phyloP scores from a whole-genome alignment of 2,797 vertebrate species.

The Micrastur ruficollis region DNA sequence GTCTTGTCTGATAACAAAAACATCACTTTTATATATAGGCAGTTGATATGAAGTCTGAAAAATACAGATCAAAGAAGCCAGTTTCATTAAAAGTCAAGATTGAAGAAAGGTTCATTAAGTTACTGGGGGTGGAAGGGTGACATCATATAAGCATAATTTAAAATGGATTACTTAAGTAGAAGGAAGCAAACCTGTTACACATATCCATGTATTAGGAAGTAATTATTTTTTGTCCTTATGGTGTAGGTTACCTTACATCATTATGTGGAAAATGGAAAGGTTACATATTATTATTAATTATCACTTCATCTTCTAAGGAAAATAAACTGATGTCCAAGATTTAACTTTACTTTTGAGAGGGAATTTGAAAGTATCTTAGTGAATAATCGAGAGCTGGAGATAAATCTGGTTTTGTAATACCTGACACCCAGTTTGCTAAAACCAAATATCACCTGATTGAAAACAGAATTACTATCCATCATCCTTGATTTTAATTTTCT shows the following conservation, averaged over 20 bases:
- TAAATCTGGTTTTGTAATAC: not conserved
- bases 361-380: not conserved
- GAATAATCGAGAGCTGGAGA: not conserved
- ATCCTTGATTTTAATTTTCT: not conserved
- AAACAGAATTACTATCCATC: not conserved
- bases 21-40: not conserved
- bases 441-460: not conserved
- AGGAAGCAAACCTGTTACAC: not conserved
- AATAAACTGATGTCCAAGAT: not conserved
- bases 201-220: not conserved
- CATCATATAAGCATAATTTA: not conserved
- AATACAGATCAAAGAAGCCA: not conserved
- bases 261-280: not conserved
- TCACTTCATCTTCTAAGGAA: not conserved
- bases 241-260: not conserved
- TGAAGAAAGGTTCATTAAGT: not conserved
- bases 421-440: not conserved
- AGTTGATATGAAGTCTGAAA: not conserved
- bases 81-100: not conserved
- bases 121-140: accelerated
- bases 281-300: not conserved
- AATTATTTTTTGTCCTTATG: not conserved
- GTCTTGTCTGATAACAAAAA: not conserved
- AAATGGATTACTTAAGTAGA: not conserved
- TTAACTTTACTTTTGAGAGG: not conserved